These are phyloP conservation scores for Choloepus didactylus DNA, from an alignment of 2,797 vertebrate species.

Conservation along the genomic window DNA sequence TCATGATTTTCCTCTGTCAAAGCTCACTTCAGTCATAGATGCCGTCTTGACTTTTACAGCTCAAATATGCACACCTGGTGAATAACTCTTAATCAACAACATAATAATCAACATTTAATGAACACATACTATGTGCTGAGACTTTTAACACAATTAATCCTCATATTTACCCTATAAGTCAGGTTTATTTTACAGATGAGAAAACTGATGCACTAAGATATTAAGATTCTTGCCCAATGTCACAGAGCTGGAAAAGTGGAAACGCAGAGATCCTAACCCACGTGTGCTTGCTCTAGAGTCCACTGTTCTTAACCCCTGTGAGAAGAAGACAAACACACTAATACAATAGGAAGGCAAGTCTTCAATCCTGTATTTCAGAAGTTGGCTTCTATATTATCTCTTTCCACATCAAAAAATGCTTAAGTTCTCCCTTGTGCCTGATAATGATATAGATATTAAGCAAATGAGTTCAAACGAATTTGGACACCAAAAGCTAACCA, in stretches of 20 bases:
- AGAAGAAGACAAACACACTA: not conserved
- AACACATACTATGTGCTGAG: not conserved
- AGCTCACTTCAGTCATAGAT: not conserved
- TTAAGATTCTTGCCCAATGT: not conserved
- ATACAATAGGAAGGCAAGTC: not conserved
- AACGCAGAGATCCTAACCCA: not conserved
- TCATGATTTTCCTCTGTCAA: not conserved
- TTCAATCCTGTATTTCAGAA: not conserved
- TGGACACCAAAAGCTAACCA: not conserved
- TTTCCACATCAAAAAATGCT: not conserved
- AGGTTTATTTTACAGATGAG: too few species aligned
- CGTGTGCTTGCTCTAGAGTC: not conserved
- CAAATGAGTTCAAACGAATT: slow-evolving; percentile 31
- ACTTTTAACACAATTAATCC: not conserved
- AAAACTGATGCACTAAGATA: not conserved
- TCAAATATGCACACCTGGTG: not conserved
- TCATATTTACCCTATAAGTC: not conserved
- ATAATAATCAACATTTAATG: not conserved
- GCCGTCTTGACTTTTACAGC: not conserved
- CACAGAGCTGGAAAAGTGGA: not conserved
- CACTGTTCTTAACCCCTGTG: not conserved
- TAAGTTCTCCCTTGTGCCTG: not conserved
- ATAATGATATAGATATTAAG: not conserved
- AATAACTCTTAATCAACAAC: not conserved
- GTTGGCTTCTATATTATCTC: not conserved